Percentiles rank a stretch among this genome's conserved stretches.
Evolutionary conservation across 2,888 invertebrate species (phyloP).

Genomic region (Polymixis lichenea): DNA sequence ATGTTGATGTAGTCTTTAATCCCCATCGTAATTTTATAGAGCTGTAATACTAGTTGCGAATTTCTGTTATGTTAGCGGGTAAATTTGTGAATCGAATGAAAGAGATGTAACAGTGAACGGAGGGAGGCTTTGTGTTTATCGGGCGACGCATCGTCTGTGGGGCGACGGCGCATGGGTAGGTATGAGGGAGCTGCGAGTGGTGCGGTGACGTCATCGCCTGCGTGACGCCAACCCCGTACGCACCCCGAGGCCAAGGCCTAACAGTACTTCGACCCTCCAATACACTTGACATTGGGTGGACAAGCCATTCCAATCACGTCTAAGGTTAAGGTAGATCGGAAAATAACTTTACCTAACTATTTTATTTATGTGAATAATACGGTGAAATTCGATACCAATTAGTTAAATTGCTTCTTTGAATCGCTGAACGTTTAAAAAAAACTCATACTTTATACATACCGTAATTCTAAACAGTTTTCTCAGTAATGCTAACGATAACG

Average conservation of each 20-base stretch:
- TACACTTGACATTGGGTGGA: slow-evolving; percentile 82
- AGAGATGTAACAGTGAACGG: slow-evolving; percentile 25
- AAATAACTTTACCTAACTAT: slow-evolving; percentile 25
- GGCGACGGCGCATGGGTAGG: slow-evolving; percentile 72
- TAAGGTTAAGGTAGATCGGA: slow-evolving; percentile 51
- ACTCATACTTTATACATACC: not conserved
- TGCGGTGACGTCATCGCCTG: slow-evolving; percentile 81
- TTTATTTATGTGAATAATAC: slow-evolving; percentile 20
- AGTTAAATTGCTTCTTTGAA: slow-evolving; percentile 40
- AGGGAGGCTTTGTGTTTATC: slow-evolving; percentile 39
- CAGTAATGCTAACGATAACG: slow-evolving; percentile 41
- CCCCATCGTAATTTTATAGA: slow-evolving; percentile 1
- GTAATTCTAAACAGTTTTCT: slow-evolving; percentile 44
- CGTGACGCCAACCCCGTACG: slow-evolving; percentile 79
- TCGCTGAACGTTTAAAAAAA: slow-evolving; percentile 21
- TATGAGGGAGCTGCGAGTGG: slow-evolving; percentile 64
- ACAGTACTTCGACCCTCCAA: slow-evolving; percentile 73
- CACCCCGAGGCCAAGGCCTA: slow-evolving; percentile 81
- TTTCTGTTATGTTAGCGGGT: slow-evolving; percentile 6
- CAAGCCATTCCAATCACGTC: slow-evolving; percentile 63
- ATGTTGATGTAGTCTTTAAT: slow-evolving; percentile 21
- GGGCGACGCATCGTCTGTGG: slow-evolving; percentile 75
- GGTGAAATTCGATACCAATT: slow-evolving; percentile 39
- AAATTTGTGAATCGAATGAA: slow-evolving; percentile 37
- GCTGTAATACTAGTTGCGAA: slow-evolving; percentile 30